phyloP scores from a whole-genome alignment of 2,113 vertebrate species.

The Larimichthys polyactis region DNA sequence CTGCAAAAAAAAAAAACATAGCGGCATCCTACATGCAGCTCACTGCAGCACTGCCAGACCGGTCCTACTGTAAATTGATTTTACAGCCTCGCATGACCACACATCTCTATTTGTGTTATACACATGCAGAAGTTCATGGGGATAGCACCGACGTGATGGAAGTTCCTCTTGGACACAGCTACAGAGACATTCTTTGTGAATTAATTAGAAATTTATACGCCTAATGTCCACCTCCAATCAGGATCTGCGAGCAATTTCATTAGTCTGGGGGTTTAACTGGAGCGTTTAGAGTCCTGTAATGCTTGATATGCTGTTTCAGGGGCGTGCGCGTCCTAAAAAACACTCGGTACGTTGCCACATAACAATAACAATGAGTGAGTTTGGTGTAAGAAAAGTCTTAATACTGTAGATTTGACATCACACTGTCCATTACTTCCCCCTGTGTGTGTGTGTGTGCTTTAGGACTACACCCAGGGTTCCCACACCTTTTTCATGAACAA shows the following conservation, averaged over 20 bases:
- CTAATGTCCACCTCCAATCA: not conserved
- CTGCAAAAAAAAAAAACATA: conserved; percentile 15
- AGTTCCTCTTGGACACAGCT: not conserved
- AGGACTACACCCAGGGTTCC: not conserved
- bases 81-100: not conserved
- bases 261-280: conserved; percentile 15
- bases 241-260: conserved; percentile 28
- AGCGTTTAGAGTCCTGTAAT: not conserved
- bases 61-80: not conserved
- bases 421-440: conserved; percentile 16
- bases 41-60: not conserved
- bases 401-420: not conserved
- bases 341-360: not conserved
- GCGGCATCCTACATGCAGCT: not conserved
- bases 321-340: not conserved
- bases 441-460: not conserved
- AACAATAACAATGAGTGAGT: not conserved
- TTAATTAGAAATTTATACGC: conserved; percentile 22
- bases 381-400: not conserved
- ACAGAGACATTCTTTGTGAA: not conserved
- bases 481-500: no score
- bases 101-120: not conserved
- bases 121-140: not conserved
- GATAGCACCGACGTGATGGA: not conserved
- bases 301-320: conserved; percentile 15